Base-by-base conservation (phyloP, 2,888 invertebrate species). In the Terebella lapidaria region DNA sequence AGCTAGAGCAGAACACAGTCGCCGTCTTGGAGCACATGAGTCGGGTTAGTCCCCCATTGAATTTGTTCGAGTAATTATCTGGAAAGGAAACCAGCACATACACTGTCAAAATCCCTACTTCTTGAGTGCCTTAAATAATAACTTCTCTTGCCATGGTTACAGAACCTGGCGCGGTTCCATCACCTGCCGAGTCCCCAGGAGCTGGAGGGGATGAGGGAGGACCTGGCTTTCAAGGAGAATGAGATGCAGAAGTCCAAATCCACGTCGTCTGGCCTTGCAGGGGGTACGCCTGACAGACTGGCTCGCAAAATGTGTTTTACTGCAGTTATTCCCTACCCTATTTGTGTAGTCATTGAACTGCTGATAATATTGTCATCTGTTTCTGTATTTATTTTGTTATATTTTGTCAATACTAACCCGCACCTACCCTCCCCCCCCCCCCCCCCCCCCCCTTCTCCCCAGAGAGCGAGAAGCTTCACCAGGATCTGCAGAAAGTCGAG, bases 21-120 rank as follows among this genome's bases (percentile, higher is more conserved):
- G 84, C 85, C 29, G 81, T 86, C 2, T 79, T 90, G 67, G 87
- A 87, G 71, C 85, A 86, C 67, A 86, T 88, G 70, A 87, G 89
- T 59, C 85, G 77, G 69, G 79, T 79, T 68, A 65, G 75, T 69
- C 24, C 15, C 18, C 5, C 18, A 15, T 58, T 5, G 4, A 4
- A 47, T 35, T 55, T 27, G 54, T n/a, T n/a, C n/a, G n/a, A n/a
- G n/a, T n/a, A n/a, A n/a, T n/a, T n/a, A n/a, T n/a, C n/a, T n/a
- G n/a, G n/a, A n/a, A n/a, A n/a, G n/a, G n/a, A n/a, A n/a, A n/a
- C n/a, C n/a, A n/a, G n/a, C n/a, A n/a, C n/a, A n/a, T n/a, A n/a
- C n/a, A n/a, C n/a, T n/a, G n/a, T n/a, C n/a, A n/a, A n/a, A n/a
- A n/a, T n/a, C n/a, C n/a, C n/a, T n/a, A n/a, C n/a, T n/a, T n/a